Percentiles rank a stretch among this genome's conserved stretches.
Evolutionary conservation across 2,113 vertebrate genomes (phyloP).

Genomic region (Euleptes europaea): DNA sequence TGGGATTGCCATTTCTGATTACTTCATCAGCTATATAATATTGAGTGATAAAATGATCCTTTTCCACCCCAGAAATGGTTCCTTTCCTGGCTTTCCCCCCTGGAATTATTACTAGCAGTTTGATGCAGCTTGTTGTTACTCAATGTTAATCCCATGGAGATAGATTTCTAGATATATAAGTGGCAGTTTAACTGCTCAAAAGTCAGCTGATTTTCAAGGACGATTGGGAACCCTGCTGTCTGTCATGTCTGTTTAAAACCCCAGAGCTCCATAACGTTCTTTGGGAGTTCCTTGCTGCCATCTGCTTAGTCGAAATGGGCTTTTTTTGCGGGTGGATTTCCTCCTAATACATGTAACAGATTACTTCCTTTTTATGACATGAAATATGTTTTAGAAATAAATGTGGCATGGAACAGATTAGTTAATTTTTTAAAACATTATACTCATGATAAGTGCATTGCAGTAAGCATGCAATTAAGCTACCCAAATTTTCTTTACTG

Average conservation of each 20-base stretch:
- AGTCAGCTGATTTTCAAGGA: neutral
- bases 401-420: constrained; percentile 3
- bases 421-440: constrained; percentile 1
- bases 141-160: neutral
- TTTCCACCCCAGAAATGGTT: neutral
- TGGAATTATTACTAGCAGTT: neutral
- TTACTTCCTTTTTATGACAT: constrained; percentile 3
- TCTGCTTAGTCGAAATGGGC: neutral
- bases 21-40: neutral
- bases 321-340: neutral
- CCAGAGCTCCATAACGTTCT: neutral
- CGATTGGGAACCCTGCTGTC: neutral
- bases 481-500: neutral
- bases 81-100: neutral
- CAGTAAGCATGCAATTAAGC: neutral
- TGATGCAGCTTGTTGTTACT: neutral
- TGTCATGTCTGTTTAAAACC: constrained; percentile 1
- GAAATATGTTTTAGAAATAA: neutral
- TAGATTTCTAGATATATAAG: neutral
- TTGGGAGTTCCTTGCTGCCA: neutral
- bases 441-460: neutral
- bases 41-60: neutral
- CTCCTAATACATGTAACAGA: neutral
- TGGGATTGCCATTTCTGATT: no score
- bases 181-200: neutral